Percentiles rank a stretch among this genome's conserved stretches.
phyloP scores from a whole-genome alignment of 2,113 vertebrate species.

The Bujurquina vittata region DNA sequence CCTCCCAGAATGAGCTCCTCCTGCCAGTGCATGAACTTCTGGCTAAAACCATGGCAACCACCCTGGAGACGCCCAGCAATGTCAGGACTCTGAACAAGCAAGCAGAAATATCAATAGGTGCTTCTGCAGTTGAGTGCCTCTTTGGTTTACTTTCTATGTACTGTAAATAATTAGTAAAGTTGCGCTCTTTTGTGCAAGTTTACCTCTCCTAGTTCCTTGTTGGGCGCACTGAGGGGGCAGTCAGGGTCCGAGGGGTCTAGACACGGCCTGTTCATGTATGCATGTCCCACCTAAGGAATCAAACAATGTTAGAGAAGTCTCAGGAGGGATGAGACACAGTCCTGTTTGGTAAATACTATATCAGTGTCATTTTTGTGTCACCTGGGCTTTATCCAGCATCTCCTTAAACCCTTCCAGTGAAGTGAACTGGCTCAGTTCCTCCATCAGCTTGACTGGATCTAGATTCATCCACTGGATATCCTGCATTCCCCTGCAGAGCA shows the following conservation, averaged over 20 bases:
- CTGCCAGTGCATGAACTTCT: constrained; percentile 99
- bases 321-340: neutral
- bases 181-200: neutral
- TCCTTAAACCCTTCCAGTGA: constrained; percentile 95
- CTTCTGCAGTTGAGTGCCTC: neutral
- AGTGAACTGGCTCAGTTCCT: constrained; percentile 94
- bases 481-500: constrained; percentile 86
- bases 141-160: neutral
- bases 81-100: constrained; percentile 82
- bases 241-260: constrained; percentile 89
- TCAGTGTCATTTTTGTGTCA: constrained; percentile 65
- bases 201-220: constrained; percentile 85
- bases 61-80: constrained; percentile 86
- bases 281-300: constrained; percentile 86
- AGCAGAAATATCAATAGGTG: constrained; percentile 3
- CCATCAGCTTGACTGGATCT: constrained; percentile 93
- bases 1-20: constrained; percentile 96
- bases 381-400: constrained; percentile 97
- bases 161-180: neutral
- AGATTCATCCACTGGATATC: constrained; percentile 99
- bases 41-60: constrained; percentile 97
- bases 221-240: constrained; percentile 92
- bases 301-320: neutral
- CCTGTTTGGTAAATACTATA: neutral
- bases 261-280: constrained; percentile 95